These are phyloP conservation scores for Scophthalmus maximus DNA, from an alignment of 2,113 vertebrate species.

Conservation along the genomic window DNA sequence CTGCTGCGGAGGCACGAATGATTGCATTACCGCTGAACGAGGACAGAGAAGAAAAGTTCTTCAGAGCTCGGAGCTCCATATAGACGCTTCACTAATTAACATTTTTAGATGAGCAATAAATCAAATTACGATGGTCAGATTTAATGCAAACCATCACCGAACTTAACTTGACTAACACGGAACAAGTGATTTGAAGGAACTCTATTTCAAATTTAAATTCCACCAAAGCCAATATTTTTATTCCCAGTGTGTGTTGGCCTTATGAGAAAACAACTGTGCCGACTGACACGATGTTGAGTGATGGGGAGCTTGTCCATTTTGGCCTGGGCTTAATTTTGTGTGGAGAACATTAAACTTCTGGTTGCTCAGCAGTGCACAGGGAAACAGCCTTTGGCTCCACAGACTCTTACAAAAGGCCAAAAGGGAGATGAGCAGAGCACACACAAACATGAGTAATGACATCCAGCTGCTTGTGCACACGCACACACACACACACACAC, in stretches of 20 bases:
- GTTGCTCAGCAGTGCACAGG: conserved; percentile 56
- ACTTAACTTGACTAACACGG: too few species aligned
- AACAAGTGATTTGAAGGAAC: too few species aligned
- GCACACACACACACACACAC: conserved; percentile 26
- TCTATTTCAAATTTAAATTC: conserved; percentile 20
- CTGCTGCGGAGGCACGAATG: neutral
- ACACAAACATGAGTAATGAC: conserved; percentile 68
- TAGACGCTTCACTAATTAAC: too few species aligned
- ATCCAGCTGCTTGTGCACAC: conserved; percentile 67
- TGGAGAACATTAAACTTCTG: conserved; percentile 62
- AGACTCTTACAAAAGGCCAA: conserved; percentile 65
- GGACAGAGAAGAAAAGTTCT: neutral
- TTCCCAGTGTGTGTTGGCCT: neutral
- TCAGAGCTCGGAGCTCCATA: neutral
- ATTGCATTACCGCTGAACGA: neutral
- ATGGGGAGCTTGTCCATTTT: conserved; percentile 52
- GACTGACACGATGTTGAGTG: conserved; percentile 30
- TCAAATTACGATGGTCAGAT: neutral
- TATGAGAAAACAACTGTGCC: conserved; percentile 19
- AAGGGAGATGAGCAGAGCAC: conserved; percentile 55
- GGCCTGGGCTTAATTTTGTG: conserved; percentile 36
- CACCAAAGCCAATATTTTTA: conserved; percentile 1
- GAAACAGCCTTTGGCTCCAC: conserved; percentile 58
- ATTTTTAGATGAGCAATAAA: neutral
- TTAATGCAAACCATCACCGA: too few species aligned